Percentiles rank a stretch among this genome's conserved stretches.
Conservation (phyloP, 2,797 vertebrate species). For the Dromococcyx pavoninus region DNA sequence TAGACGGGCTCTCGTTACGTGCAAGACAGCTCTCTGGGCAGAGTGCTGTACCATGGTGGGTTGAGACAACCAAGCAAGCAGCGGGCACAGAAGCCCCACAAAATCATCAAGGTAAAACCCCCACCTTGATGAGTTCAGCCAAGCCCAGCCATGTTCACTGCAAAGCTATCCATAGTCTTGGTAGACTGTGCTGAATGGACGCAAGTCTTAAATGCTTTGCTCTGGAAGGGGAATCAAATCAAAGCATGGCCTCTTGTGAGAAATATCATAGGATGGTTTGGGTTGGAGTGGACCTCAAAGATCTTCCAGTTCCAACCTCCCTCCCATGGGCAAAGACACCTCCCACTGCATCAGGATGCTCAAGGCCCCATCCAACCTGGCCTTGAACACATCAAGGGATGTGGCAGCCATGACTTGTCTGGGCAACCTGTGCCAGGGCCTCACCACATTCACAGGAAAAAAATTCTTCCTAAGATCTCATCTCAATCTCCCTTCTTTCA, state of each 20-base stretch:
- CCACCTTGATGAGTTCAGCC: neutral
- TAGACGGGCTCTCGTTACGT: rapidly evolving
- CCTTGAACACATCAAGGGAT: too few relatives aligned
- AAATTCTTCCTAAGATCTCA: too few relatives aligned
- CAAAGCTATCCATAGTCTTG: rapidly evolving
- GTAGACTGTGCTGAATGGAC: rapidly evolving
- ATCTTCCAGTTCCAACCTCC: too few relatives aligned
- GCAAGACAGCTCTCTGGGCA: neutral
- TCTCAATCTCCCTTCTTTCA: too few relatives aligned
- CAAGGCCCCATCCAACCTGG: too few relatives aligned
- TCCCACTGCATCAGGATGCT: too few relatives aligned
- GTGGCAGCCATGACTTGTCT: too few relatives aligned
- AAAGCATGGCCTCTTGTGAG: rapidly evolving
- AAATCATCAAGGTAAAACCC: neutral
- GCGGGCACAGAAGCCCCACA: neutral
- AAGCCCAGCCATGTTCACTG: neutral
- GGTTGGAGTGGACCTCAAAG: too few relatives aligned
- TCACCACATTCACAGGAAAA: too few relatives aligned
- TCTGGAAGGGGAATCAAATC: neutral
- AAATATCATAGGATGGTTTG: neutral
- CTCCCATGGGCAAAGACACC: too few relatives aligned
- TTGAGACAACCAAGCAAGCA: neutral
- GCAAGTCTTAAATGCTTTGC: rapidly evolving
- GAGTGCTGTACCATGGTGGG: rapidly evolving
- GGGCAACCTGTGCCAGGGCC: too few relatives aligned